Evolutionary conservation across 2,888 invertebrate genomes (phyloP).

Genomic region (Helobdella robusta): DNA sequence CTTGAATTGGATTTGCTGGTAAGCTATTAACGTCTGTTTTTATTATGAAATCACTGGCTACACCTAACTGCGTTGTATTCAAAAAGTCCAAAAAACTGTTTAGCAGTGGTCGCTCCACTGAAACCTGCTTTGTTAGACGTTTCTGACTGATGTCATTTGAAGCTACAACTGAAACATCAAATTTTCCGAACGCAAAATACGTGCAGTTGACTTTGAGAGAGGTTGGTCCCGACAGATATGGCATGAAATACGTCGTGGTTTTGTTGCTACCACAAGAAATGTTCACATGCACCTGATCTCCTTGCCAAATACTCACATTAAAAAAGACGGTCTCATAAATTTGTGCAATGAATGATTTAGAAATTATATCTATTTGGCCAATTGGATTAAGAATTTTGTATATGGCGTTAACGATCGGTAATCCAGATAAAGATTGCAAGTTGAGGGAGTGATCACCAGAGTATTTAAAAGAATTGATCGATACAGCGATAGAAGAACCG

Average conservation of each 20-base stretch:
- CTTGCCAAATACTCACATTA: conserved; percentile 39
- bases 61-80: conserved; percentile 38
- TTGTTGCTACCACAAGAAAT: conserved; percentile 15
- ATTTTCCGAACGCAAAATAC: conserved; percentile 40
- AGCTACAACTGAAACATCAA: conserved; percentile 36
- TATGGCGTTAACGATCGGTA: background rate
- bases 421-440: conserved; percentile 6
- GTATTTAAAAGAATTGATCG: background rate
- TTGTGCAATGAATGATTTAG: conserved; percentile 4
- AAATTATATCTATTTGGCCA: background rate
- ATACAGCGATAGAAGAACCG: background rate
- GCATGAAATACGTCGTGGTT: conserved; percentile 36
- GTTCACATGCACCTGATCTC: conserved; percentile 33
- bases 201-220: conserved; percentile 26
- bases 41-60: conserved; percentile 37
- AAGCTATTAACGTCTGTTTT: conserved; percentile 38
- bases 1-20: conserved; percentile 35
- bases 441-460: conserved; percentile 25
- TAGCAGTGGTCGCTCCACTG: conserved; percentile 43
- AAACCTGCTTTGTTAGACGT: conserved; percentile 36
- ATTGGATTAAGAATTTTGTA: conserved; percentile 20
- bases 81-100: conserved; percentile 32
- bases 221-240: conserved; percentile 16
- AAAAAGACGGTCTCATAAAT: conserved; percentile 13
- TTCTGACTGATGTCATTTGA: conserved; percentile 40